A percentile compares a stretch with the other conserved stretches of the same genome.
phyloP scores from a whole-genome alignment of 2,888 invertebrate species.

The Morpho helenor region DNA sequence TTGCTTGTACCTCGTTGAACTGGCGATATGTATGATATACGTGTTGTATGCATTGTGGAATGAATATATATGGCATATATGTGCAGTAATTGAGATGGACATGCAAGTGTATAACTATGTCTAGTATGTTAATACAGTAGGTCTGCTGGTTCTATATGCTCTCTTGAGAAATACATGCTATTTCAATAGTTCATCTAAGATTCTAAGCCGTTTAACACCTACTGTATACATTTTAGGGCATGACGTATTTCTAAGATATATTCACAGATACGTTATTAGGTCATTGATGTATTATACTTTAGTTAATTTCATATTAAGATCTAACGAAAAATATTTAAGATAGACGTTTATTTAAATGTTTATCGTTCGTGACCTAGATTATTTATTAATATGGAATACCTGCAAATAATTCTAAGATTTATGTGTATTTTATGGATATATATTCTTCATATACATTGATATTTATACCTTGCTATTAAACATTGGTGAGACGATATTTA shows the following conservation, averaged over 20 bases:
- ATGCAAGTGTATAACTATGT: slow-evolving; percentile 1
- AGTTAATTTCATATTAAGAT: no score
- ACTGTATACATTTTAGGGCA: slow-evolving; percentile 2
- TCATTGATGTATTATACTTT: no score
- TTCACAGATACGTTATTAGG: not conserved
- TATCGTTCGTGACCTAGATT: no score
- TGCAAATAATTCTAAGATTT: no score
- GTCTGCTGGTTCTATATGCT: slow-evolving; percentile 10
- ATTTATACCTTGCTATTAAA: no score
- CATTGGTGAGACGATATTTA: no score
- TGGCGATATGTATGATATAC: slow-evolving; percentile 15
- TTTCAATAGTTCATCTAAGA: slow-evolving; percentile 14
- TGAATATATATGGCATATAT: slow-evolving; percentile 21
- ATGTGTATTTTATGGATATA: no score
- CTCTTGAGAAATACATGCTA: slow-evolving; percentile 22
- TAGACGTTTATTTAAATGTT: no score
- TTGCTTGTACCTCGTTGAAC: slow-evolving; percentile 12
- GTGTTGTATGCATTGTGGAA: slow-evolving; percentile 8
- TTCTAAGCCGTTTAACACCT: slow-evolving; percentile 1
- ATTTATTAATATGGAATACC: no score
- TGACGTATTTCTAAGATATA: not conserved
- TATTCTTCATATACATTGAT: no score
- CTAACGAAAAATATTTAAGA: no score
- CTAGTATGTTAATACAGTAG: slow-evolving; percentile 8
- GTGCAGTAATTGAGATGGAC: slow-evolving; percentile 14